Base-by-base conservation (phyloP, 2,888 invertebrate species). In the Leptura quadrifasciata region DNA sequence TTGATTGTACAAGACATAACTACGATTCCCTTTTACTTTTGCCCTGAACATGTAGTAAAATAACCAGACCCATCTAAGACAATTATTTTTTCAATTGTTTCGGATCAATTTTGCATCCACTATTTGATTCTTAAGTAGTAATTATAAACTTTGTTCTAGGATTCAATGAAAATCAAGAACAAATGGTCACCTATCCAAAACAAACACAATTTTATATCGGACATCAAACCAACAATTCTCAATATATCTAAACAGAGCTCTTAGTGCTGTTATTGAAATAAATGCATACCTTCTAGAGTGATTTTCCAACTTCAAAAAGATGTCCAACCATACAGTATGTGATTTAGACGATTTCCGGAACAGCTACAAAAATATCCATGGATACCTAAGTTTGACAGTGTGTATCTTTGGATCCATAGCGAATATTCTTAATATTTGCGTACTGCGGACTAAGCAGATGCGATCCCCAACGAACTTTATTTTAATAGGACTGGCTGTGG, bases 381-480 rank as follows among this genome's bases (percentile, higher is more conserved):
- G 96, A 79, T 96, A 95, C 87, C 91, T 95, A 78, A 95, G 95
- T 76, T 90, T 96, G n/a, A 90, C 94, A 82, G 95, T 97, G 17
- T 97, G 97, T 86, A 89, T 95, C 81, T 95, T 96, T 86, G 97
- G 96, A 10, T 95, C 94, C 17, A 90, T 96, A 74, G 95, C 96
- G n/a, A 97, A 97, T 85, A 91, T 95, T 12, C 89, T 96, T 83
- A 97, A 96, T 88, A 94, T 97, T 75, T 94, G 95, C 8, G 95
- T 97, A 0, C 90, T 97, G 78, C 94, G 96, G 20, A 91, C 95
- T 61, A 93, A 94, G 73, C 94, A 95, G 86, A 91, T 96, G 90
- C 92, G 94, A 20, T 92, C 92, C 65, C 95, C 96, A 1, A 96
- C 96, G 81, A 97, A 97, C 89, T 91, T 94, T 55, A 94, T 96